A percentile compares a stretch with the other conserved stretches of the same genome.
These are phyloP conservation scores for Protaetia brevitarsis DNA, from an alignment of 1,140 invertebrate genomes.

Conservation along the genomic window DNA sequence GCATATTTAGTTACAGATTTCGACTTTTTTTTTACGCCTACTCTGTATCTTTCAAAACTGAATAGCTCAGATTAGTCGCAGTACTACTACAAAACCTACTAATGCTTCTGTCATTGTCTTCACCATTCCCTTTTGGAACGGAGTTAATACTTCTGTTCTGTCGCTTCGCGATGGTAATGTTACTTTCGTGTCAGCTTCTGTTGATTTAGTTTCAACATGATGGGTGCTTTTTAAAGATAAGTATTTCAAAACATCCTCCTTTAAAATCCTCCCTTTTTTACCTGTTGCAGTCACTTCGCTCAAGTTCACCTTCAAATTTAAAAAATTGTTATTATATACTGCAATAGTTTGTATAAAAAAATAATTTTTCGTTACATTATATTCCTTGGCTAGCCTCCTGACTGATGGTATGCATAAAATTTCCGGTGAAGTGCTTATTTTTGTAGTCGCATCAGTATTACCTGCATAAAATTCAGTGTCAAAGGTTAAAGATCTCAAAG, in stretches of 20 bases:
- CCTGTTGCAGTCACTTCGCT: slow-evolving; percentile 77
- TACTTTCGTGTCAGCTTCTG: slow-evolving; percentile 46
- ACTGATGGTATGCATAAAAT: slow-evolving; percentile 91
- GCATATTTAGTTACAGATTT: too few species aligned
- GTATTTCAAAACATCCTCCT: slow-evolving; percentile 88
- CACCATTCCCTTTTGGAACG: slow-evolving; percentile 88
- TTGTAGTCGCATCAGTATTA: neutral
- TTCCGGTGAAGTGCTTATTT: slow-evolving; percentile 53
- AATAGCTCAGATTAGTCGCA: too few species aligned
- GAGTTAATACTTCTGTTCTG: slow-evolving; percentile 63
- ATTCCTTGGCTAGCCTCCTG: slow-evolving; percentile 84
- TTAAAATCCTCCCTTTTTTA: slow-evolving; percentile 87
- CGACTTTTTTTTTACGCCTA: too few species aligned
- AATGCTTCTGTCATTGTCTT: slow-evolving; percentile 93
- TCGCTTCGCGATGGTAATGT: slow-evolving; percentile 34
- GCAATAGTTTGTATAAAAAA: slow-evolving; percentile 24
- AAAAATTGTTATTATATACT: slow-evolving; percentile 20
- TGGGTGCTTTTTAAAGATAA: slow-evolving; percentile 51
- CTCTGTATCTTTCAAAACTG: too few species aligned
- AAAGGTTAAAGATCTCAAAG: too few species aligned
- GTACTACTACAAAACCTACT: too few species aligned
- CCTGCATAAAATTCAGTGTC: too few species aligned
- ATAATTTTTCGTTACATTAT: slow-evolving; percentile 60
- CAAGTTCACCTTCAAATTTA: slow-evolving; percentile 63
- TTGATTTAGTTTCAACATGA: slow-evolving; percentile 33